These are phyloP conservation scores for Zaprionus ghesquierei DNA, from an alignment of 1,140 invertebrate species.

Conservation along the genomic window DNA sequence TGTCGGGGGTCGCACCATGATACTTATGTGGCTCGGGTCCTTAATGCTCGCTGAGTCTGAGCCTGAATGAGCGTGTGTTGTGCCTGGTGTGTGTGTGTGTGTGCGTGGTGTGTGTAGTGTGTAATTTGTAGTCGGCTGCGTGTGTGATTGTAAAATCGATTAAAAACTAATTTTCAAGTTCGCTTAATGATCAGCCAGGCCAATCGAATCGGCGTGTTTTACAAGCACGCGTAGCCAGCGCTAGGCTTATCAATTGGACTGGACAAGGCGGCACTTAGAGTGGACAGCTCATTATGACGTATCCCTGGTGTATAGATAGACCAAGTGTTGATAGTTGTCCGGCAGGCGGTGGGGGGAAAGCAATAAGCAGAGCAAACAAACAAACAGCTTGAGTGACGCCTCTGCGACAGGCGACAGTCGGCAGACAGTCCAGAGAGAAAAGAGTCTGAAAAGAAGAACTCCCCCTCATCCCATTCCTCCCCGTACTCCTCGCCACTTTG, in stretches of 20 bases:
- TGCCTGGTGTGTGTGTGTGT: slow-evolving; percentile 11
- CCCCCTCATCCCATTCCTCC: neutral
- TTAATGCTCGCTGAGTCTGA: neutral
- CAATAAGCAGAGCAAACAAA: slow-evolving; percentile 39
- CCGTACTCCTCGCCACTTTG: neutral
- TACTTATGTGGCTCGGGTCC: slow-evolving; percentile 7
- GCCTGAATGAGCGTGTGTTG: neutral
- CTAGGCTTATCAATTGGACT: neutral
- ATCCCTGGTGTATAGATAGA: slow-evolving; percentile 26
- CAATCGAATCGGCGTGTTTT: neutral
- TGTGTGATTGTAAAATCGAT: slow-evolving; percentile 76
- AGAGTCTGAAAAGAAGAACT: neutral
- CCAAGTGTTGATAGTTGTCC: slow-evolving; percentile 35
- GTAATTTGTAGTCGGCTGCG: slow-evolving; percentile 57
- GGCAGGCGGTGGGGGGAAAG: neutral
- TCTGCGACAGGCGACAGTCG: neutral
- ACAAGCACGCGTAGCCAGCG: neutral
- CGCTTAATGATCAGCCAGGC: slow-evolving; percentile 26
- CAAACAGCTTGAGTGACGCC: slow-evolving; percentile 38
- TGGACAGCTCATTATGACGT: slow-evolving; percentile 40
- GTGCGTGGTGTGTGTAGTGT: slow-evolving; percentile 1
- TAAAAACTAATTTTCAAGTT: slow-evolving; percentile 78
- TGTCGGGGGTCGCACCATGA: slow-evolving; percentile 4
- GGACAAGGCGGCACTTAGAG: slow-evolving; percentile 25
- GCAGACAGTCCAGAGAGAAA: neutral